Evolutionary conservation across 1,140 invertebrate genomes (phyloP).

Genomic region (Pogonomyrmex barbatus): DNA sequence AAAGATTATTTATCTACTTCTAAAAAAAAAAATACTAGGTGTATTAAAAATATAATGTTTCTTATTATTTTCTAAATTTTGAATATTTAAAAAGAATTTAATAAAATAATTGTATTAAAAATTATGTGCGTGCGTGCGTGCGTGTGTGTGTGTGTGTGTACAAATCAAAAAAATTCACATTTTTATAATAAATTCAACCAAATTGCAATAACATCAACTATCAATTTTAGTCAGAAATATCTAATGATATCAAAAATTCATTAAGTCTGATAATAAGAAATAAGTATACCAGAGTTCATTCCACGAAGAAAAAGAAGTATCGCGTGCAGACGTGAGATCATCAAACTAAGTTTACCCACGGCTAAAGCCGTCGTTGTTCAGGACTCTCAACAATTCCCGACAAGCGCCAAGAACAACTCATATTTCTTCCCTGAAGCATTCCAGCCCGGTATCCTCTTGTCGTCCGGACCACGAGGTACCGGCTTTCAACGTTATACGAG

Average conservation of each 20-base stretch:
- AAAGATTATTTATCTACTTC: not conserved
- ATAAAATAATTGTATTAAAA: not conserved
- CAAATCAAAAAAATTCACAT: not conserved
- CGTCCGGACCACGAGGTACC: conserved; percentile 64
- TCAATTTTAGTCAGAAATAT: not conserved
- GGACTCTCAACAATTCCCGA: conserved; percentile 53
- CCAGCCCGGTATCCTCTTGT: conserved; percentile 37
- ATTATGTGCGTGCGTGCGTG: not conserved
- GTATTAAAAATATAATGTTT: not conserved
- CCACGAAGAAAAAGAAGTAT: conserved; percentile 23
- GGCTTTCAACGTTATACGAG: conserved; percentile 46
- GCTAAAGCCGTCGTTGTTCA: conserved; percentile 50
- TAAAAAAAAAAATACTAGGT: not conserved
- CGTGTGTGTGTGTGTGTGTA: not conserved
- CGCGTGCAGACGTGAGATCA: conserved; percentile 28
- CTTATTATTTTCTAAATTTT: not conserved
- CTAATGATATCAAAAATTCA: not conserved
- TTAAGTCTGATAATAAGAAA: not conserved
- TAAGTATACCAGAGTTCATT: conserved; percentile 8
- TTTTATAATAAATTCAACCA: not conserved
- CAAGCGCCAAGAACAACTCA: conserved; percentile 57
- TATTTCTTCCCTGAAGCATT: conserved; percentile 58
- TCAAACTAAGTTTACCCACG: conserved; percentile 54
- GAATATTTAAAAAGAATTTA: not conserved
- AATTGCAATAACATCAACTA: not conserved